Base-by-base conservation (phyloP, 1,140 invertebrate genomes). In the Medauroidea extradentata region DNA sequence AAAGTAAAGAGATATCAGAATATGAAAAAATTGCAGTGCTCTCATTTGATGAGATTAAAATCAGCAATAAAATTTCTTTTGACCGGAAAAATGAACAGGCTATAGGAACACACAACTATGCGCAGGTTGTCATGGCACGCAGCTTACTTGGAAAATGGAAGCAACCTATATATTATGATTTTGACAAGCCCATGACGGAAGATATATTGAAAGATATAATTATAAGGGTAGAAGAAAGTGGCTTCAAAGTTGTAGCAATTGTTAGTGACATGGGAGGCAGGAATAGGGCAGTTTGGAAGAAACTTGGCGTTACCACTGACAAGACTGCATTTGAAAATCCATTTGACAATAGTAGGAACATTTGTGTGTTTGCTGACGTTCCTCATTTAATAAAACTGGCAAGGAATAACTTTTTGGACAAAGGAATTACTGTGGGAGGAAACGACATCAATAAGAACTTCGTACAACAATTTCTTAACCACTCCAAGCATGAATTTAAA, bases 121-220 rank as follows among this genome's bases (percentile, higher is more conserved):
- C 38, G 1, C 60, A 66, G 44, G 57, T 57, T 44, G 54, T 61
- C 1, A 65, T 67, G 56, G 63, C 42, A 21, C 24, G 61, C 16
- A 57, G 63, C 2, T 53, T 75, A 9, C 50, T 62, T 51, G 24
- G 19, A 8, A 67, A 65, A 2, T 75, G 72, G 71, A 73, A 73
- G 49, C 70, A 74, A 62, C 65, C 67, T 0, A 50, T 74, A 8
- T 72, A 63, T 46, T 69, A 63, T 59, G 48, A 64, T 44, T 75
- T 66, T 64, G 68, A 74, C 43, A 57, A 46, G 11, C 1, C 42
- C n/a, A 67, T 75, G 59, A 71, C 60, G n/a, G n/a, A n/a, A n/a
- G 0, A 62, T 58, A 43, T 60, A 1, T 53, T 69, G 19, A 27
- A 53, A 0, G 27, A 60, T 3, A 42, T 67, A n/a, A 64, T 69